A percentile compares a stretch with the other conserved stretches of the same genome.
phyloP scores from a whole-genome alignment of 37 sponge, comb jelly and placozoan species.

The Diacarnus erythraeanus region DNA sequence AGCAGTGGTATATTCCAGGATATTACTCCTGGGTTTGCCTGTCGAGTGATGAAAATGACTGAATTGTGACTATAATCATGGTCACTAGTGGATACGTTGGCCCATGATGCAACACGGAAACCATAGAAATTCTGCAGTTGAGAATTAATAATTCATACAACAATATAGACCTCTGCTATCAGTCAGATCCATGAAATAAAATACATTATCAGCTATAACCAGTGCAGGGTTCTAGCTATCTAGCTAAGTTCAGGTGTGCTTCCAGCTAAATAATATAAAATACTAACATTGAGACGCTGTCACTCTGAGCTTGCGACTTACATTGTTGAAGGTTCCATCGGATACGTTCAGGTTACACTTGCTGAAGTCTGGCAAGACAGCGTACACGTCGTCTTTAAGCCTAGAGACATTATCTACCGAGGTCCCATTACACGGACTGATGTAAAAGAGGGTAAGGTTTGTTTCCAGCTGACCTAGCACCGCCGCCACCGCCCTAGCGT shows the following conservation, averaged over 20 bases:
- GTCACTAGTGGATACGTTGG: not conserved
- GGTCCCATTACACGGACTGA: conserved; percentile 4
- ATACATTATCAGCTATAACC: too few species aligned
- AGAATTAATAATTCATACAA: not conserved
- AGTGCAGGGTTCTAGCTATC: too few species aligned
- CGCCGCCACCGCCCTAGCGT: too few species aligned
- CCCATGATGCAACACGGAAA: not conserved
- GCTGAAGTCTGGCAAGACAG: not conserved
- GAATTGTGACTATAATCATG: not conserved
- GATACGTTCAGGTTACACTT: too few species aligned
- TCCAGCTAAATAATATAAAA: too few species aligned
- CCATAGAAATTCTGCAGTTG: not conserved
- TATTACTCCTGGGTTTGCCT: not conserved
- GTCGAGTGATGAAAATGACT: conserved; percentile 1
- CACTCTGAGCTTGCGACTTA: too few species aligned
- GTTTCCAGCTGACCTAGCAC: too few species aligned
- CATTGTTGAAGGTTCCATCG: too few species aligned
- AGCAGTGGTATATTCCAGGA: conserved; percentile 35
- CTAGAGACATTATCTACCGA: not conserved
- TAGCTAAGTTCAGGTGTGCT: too few species aligned
- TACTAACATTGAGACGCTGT: too few species aligned
- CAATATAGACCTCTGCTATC: too few species aligned
- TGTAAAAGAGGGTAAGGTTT: not conserved
- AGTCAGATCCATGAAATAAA: too few species aligned
- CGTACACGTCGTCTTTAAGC: conserved; percentile 12